These are phyloP conservation scores for Cotesia chilonis DNA, from an alignment of 1,140 invertebrate genomes.

Conservation along the genomic window DNA sequence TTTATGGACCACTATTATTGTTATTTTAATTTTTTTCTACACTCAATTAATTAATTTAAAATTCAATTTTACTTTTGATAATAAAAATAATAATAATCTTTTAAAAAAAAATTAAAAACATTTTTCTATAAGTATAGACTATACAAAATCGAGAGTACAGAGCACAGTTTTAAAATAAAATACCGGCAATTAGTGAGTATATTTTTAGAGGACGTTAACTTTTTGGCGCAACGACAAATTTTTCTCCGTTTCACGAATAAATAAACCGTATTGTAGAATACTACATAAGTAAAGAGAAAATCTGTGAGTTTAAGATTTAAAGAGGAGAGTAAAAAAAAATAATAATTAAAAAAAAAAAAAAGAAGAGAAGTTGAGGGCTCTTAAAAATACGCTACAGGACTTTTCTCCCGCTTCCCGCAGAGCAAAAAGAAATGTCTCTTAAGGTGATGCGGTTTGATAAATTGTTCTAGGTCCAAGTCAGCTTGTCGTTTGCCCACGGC, in stretches of 20 bases:
- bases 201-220: slow-evolving; percentile 48
- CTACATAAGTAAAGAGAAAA: neutral
- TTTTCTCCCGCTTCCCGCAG: neutral
- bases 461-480: slow-evolving; percentile 30
- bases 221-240: slow-evolving; percentile 62
- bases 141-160: too few species aligned
- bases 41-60: too few species aligned
- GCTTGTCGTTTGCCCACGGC: slow-evolving; percentile 14
- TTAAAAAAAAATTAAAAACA: too few species aligned
- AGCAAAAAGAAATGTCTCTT: slow-evolving; percentile 6
- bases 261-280: slow-evolving; percentile 30
- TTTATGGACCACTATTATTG: too few species aligned
- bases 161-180: slow-evolving; percentile 22
- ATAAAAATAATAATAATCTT: too few species aligned
- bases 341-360: slow-evolving; percentile 28
- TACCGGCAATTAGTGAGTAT: slow-evolving; percentile 14
- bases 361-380: slow-evolving; percentile 16
- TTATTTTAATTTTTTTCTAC: too few species aligned
- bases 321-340: neutral
- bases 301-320: neutral
- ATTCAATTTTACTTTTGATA: too few species aligned
- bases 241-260: slow-evolving; percentile 48
- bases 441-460: slow-evolving; percentile 43
- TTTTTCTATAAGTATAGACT: too few species aligned
- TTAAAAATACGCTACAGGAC: slow-evolving; percentile 36